Conservation (phyloP, 2,113 vertebrate genomes). For the Indicator maculatus region DNA sequence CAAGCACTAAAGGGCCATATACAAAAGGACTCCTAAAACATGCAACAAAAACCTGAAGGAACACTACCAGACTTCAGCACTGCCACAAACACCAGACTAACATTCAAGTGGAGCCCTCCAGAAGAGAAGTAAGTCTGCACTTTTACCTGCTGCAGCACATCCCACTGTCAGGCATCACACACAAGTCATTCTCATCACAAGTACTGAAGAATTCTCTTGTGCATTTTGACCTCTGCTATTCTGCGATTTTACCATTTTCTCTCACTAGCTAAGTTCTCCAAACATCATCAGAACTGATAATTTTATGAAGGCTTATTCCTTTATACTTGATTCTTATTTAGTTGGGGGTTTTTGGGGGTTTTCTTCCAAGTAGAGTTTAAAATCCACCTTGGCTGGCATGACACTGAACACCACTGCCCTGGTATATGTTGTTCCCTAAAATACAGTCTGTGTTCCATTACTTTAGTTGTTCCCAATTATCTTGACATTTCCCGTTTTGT, state of each 20-base stretch:
- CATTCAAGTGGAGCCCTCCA: neutral
- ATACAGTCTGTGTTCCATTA: neutral
- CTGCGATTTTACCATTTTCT: neutral
- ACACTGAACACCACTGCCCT: neutral
- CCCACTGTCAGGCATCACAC: neutral
- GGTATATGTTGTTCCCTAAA: neutral
- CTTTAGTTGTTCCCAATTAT: neutral
- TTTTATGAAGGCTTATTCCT: neutral
- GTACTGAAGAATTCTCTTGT: neutral
- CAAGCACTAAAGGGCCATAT: neutral
- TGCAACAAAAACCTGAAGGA: neutral
- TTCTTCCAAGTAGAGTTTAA: neutral
- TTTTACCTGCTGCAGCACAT: neutral
- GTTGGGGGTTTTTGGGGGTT: fast-evolving
- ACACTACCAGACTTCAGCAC: neutral
- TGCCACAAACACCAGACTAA: neutral
- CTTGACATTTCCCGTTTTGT: neutral
- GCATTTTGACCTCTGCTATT: neutral
- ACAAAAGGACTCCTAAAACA: neutral
- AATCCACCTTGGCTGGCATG: neutral
- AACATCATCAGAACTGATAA: neutral
- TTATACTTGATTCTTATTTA: neutral
- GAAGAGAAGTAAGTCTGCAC: neutral
- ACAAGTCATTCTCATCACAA: neutral
- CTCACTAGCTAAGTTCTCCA: neutral